phyloP scores from a whole-genome alignment of 1,140 invertebrate genomes.

The Papilio dardanus region DNA sequence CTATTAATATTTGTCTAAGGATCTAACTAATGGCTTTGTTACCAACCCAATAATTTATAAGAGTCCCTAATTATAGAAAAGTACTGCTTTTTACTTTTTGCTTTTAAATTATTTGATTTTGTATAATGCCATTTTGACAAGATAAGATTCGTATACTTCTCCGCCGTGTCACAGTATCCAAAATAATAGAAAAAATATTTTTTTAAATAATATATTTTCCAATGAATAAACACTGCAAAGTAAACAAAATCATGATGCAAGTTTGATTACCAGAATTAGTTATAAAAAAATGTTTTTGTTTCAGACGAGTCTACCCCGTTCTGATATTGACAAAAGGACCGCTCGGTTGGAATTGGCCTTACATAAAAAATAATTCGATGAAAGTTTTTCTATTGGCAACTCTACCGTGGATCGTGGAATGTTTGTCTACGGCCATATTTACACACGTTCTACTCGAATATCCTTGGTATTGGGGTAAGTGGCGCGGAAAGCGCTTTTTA shows the following conservation, averaged over 20 bases:
- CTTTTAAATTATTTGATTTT: no score
- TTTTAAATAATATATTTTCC: no score
- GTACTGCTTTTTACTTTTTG: no score
- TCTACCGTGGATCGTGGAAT: constrained; percentile 93
- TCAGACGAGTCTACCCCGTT: constrained; percentile 92
- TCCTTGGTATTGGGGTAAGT: constrained; percentile 92
- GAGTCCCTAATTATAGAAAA: neutral
- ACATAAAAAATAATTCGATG: constrained; percentile 89
- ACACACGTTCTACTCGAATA: constrained; percentile 90
- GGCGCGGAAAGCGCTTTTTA: constrained; percentile 37
- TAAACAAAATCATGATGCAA: no score
- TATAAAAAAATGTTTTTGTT: constrained; percentile 48
- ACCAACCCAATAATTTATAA: neutral
- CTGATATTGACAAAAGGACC: constrained; percentile 96
- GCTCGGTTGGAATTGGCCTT: constrained; percentile 93
- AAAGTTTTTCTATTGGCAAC: constrained; percentile 92
- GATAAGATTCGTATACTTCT: no score
- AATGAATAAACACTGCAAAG: no score
- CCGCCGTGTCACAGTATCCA: no score
- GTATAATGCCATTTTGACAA: no score
- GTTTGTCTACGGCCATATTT: constrained; percentile 86
- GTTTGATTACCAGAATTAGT: no score
- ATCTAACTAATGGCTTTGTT: neutral
- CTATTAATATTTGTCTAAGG: no score
- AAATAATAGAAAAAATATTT: no score